A percentile compares a stretch with the other conserved stretches of the same genome.
phyloP scores from a whole-genome alignment of 2,888 invertebrate species.

The Falcaria lacertinaria region DNA sequence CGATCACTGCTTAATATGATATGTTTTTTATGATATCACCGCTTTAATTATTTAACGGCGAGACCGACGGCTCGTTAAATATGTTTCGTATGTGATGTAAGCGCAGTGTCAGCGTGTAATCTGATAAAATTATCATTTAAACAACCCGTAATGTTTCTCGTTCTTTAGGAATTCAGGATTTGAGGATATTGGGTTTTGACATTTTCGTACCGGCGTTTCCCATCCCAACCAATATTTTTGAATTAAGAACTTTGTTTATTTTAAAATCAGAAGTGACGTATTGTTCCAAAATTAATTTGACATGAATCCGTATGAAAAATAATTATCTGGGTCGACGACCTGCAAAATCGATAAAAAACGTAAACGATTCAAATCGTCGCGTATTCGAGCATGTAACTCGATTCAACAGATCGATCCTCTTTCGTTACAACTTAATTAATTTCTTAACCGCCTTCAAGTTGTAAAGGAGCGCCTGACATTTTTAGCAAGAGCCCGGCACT shows the following conservation, averaged over 20 bases:
- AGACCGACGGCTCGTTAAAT: background rate
- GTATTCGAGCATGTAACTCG: slow-evolving; percentile 60
- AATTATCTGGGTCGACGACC: slow-evolving; percentile 19
- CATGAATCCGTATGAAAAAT: too few species aligned
- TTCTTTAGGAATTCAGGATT: background rate
- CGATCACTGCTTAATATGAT: background rate
- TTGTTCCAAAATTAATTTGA: too few species aligned
- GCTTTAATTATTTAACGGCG: slow-evolving; percentile 1
- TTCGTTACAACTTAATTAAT: slow-evolving; percentile 64
- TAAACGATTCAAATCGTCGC: slow-evolving; percentile 26
- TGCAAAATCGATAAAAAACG: slow-evolving; percentile 14
- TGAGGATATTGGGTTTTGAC: too few species aligned
- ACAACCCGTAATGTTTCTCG: background rate
- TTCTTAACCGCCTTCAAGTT: slow-evolving; percentile 44
- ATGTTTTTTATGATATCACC: background rate
- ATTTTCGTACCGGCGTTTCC: too few species aligned
- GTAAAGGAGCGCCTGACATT: slow-evolving; percentile 18
- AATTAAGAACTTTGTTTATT: too few species aligned
- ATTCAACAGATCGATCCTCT: slow-evolving; percentile 63
- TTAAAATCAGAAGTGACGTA: too few species aligned
- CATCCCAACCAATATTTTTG: too few species aligned
- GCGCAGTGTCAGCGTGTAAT: background rate
- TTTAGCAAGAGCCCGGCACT: background rate
- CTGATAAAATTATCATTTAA: background rate
- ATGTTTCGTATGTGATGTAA: background rate